Evolutionary conservation across 2,113 vertebrate species (phyloP), one percentile per base, ranked within the genome.

Genomic region (Ascaphus truei): DNA sequence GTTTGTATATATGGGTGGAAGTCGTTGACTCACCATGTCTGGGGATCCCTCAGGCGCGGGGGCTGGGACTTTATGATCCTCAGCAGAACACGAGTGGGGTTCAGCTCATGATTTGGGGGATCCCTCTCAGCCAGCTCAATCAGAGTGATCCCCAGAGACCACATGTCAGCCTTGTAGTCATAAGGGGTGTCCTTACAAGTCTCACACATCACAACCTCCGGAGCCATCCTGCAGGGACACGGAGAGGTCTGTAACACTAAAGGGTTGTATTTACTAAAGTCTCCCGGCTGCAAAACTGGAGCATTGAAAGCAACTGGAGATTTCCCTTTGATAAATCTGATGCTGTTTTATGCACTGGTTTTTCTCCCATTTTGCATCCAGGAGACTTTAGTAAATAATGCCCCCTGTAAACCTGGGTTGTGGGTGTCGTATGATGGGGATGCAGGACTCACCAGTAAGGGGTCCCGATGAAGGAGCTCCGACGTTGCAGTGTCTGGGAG

Each of bases 111-210:
- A 66, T 87, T 71, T 9, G 88, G 88, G 0, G 88, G 88, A 39
- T 89, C 85, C 81, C 81, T 85, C 78, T 89, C 88, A 0, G 88
- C 88, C 56, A 86, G 74, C 77, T 89, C 88, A 0, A 90, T 88
- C 52, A 90, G 77, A 0, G 88, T 90, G 73, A 90, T 85, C 25
- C 88, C 88, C 68, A 89, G 77, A 0, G 88, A 90, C 88, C 88
- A 90, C 68, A 90, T 78, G 69, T 90, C 88, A 1, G 83, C 82
- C 75, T 87, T 80, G 68, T 71, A 82, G 36, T 76, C 57, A 1
- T 90, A 90, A 4, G 85, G 84, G 29, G 51, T 81, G 51, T 90
- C 88, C 69, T 89, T 90, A 1, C 79, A 85, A 0, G 85, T 88
- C 73, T 90, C 88, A 1, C 88, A 89, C 73, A 78, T 80, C 57